Evolutionary conservation across 1,140 invertebrate species (phyloP).

Genomic region (Drosophila baimaii): DNA sequence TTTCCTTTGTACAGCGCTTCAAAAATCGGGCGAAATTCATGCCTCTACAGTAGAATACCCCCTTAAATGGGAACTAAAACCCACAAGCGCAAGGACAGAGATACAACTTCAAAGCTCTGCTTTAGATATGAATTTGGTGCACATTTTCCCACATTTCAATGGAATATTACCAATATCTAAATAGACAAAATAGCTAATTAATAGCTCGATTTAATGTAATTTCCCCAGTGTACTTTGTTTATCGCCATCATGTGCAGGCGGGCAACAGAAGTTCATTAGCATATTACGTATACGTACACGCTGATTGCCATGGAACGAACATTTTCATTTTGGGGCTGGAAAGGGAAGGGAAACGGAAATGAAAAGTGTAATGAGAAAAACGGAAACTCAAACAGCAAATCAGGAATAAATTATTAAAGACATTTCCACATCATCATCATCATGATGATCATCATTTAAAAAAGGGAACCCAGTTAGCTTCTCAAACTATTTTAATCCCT

Average conservation of each 20-base stretch:
- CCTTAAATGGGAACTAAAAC: neutral
- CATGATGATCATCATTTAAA: too few relatives aligned
- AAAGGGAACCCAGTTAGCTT: neutral
- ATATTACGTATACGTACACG: constrained; percentile 64
- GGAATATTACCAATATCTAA: neutral
- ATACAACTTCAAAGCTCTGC: too few relatives aligned
- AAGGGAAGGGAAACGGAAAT: constrained; percentile 33
- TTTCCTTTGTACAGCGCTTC: too few relatives aligned
- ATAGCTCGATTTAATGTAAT: neutral
- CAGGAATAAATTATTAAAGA: constrained; percentile 56
- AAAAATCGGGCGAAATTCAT: too few relatives aligned
- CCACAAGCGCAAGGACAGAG: neutral
- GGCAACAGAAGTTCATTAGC: constrained; percentile 62
- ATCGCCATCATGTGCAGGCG: constrained; percentile 18
- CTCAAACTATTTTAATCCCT: constrained; percentile 30
- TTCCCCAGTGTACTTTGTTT: constrained; percentile 9
- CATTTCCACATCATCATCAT: constrained; percentile 12
- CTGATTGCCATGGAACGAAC: constrained; percentile 24
- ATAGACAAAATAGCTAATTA: neutral
- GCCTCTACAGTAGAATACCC: too few relatives aligned
- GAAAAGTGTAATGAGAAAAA: constrained; percentile 43
- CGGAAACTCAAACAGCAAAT: constrained; percentile 51
- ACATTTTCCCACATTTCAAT: too few relatives aligned
- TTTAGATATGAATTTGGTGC: too few relatives aligned
- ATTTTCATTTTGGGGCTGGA: constrained; percentile 18